A percentile compares a stretch with the other conserved stretches of the same genome.
Conservation (phyloP, 1,140 invertebrate species). For the Drosophila erecta region DNA sequence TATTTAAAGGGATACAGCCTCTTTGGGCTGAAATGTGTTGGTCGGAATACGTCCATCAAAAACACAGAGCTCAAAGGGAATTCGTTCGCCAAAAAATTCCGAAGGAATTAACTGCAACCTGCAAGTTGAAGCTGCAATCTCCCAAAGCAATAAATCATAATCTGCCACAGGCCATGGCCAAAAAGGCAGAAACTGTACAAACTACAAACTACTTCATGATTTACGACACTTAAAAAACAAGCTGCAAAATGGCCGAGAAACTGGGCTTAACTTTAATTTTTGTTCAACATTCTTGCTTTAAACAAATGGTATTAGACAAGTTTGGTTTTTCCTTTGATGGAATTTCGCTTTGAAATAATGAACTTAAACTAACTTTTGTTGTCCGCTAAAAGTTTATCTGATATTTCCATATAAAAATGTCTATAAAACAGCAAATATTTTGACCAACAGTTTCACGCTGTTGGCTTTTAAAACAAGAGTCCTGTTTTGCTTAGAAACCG, state of each 20-base stretch:
- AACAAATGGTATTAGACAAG: not conserved
- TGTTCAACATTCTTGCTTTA: not conserved
- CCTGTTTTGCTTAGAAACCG: too few species aligned
- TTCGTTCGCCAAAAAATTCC: not conserved
- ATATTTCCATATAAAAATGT: too few species aligned
- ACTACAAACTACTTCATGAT: conserved; percentile 20
- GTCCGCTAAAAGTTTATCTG: too few species aligned
- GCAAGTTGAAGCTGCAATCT: not conserved
- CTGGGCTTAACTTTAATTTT: not conserved
- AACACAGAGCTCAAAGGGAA: not conserved
- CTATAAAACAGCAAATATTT: too few species aligned
- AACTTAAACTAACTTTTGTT: too few species aligned
- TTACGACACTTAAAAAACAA: conserved; percentile 4
- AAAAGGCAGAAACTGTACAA: conserved; percentile 4
- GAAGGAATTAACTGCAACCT: not conserved
- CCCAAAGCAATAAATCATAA: conserved; percentile 40
- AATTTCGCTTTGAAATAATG: not conserved
- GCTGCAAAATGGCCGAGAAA: conserved; percentile 1
- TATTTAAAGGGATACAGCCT: conserved; percentile 24
- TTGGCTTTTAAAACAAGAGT: too few species aligned
- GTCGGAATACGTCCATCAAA: not conserved
- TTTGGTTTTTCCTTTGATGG: not conserved
- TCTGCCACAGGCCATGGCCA: conserved; percentile 29
- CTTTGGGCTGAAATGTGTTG: too few species aligned
- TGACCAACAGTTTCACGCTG: too few species aligned